phyloP scores from a whole-genome alignment of 2,888 invertebrate genomes.

The Acheta domesticus region DNA sequence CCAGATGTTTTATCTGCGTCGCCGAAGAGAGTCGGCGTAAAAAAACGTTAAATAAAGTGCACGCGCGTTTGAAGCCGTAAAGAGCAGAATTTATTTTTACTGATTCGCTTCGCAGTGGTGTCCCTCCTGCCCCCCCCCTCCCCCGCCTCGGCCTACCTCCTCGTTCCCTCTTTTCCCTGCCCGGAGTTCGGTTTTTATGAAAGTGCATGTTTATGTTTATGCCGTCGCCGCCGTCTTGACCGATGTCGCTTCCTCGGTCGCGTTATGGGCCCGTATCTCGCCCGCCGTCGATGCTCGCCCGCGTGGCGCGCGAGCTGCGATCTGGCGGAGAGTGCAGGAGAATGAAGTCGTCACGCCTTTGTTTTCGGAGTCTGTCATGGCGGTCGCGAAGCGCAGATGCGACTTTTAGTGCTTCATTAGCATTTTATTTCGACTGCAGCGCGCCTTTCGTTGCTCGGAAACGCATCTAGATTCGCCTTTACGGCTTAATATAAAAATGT shows the following conservation, averaged over 20 bases:
- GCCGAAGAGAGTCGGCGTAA: constrained; percentile 2
- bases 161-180: too few species aligned
- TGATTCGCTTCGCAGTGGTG: not conserved
- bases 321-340: too few species aligned
- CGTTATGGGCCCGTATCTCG: not conserved
- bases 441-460: not conserved
- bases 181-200: not conserved
- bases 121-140: not conserved
- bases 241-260: constrained; percentile 7
- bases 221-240: not conserved
- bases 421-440: constrained; percentile 1
- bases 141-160: too few species aligned
- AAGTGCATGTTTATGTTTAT: constrained; percentile 11
- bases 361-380: not conserved
- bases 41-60: constrained; percentile 18
- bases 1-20: constrained; percentile 10
- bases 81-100: constrained; percentile 18
- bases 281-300: too few species aligned
- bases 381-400: not conserved
- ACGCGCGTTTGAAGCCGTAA: constrained; percentile 18
- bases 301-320: too few species aligned
- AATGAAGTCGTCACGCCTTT: too few species aligned
- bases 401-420: constrained; percentile 18
- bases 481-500: constrained; percentile 4
- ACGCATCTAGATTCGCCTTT: not conserved